Percentiles rank a stretch among this genome's conserved stretches.
These are phyloP conservation scores for Papilio polytes DNA, from an alignment of 1,140 invertebrate genomes.

Conservation along the genomic window DNA sequence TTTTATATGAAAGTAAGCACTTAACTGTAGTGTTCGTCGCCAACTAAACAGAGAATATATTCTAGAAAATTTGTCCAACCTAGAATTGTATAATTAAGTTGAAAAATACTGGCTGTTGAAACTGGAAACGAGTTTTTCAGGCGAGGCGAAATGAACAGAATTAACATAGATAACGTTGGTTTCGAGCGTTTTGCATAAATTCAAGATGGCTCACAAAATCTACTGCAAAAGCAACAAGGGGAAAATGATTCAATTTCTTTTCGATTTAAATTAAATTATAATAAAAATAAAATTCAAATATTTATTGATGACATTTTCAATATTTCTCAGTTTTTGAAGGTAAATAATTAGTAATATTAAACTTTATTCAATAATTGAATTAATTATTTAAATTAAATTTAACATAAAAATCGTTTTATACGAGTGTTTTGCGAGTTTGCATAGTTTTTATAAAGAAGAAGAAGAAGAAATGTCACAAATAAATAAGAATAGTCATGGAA, in stretches of 20 bases:
- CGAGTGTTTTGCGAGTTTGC: no score
- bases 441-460: no score
- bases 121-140: slow-evolving; percentile 39
- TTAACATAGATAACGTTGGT: slow-evolving; percentile 39
- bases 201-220: slow-evolving; percentile 37
- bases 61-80: slow-evolving; percentile 30
- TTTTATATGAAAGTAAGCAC: no score
- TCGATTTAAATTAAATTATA: slow-evolving; percentile 10
- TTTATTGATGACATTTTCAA: no score
- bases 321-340: no score
- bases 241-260: slow-evolving; percentile 33
- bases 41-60: not conserved
- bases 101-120: slow-evolving; percentile 39
- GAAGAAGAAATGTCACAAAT: no score
- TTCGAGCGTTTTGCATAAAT: slow-evolving; percentile 37
- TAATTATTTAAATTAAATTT: no score
- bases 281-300: not conserved
- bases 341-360: no score
- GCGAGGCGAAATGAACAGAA: slow-evolving; percentile 36
- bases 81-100: slow-evolving; percentile 31
- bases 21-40: not conserved
- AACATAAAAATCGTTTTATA: no score
- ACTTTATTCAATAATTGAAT: no score
- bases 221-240: slow-evolving; percentile 39
- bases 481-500: no score